Conservation (phyloP, 2,888 invertebrate species). For the Theretra japonica region DNA sequence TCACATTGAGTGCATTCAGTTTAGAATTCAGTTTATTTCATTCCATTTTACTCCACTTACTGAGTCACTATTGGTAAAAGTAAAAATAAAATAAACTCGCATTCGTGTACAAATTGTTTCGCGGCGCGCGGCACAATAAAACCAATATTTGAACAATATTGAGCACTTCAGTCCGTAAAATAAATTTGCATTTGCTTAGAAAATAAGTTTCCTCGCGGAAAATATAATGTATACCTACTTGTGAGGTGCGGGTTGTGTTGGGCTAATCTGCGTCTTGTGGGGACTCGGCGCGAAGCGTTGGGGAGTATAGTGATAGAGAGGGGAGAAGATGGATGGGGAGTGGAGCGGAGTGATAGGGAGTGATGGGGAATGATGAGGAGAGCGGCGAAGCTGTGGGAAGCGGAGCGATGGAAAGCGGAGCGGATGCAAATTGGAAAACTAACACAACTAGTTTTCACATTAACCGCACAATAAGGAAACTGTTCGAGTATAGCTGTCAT, state of each 20-base stretch:
- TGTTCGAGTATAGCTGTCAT: background rate
- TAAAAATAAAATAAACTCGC: background rate
- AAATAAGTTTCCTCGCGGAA: background rate
- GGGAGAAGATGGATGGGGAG: background rate
- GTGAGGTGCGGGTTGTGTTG: background rate
- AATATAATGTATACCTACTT: background rate
- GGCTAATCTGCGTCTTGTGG: background rate
- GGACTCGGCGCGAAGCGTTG: background rate
- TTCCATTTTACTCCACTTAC: background rate
- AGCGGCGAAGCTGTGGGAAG: background rate
- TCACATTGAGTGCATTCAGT: too few species aligned
- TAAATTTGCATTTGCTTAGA: constrained; percentile 6
- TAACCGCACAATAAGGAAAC: background rate
- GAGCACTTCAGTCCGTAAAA: constrained; percentile 6
- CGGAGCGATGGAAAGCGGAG: background rate
- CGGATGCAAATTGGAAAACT: background rate
- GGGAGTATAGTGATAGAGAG: background rate
- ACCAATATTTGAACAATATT: constrained; percentile 11
- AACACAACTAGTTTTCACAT: background rate
- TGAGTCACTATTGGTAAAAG: background rate
- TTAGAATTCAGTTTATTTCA: too few species aligned
- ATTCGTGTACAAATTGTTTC: background rate
- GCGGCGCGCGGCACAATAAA: background rate
- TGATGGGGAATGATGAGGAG: background rate
- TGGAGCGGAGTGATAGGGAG: background rate